phyloP scores from a whole-genome alignment of 2,888 invertebrate genomes.

The Rhodophaea formosa region DNA sequence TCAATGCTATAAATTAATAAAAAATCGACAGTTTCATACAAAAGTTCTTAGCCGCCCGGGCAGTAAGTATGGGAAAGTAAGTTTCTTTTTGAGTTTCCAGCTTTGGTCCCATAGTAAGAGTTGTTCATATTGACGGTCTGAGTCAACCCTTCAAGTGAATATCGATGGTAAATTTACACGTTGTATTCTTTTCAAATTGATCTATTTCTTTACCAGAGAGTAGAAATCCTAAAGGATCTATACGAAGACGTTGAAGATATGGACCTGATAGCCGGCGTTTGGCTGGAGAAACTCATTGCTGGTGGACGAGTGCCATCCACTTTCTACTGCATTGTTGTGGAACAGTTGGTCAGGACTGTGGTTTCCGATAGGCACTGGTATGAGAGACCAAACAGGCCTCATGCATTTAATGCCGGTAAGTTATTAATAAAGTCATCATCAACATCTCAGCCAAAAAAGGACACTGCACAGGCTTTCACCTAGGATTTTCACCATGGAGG shows the following conservation, averaged over 20 bases:
- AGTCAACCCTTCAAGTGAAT: too few species aligned
- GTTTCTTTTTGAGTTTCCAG: too few species aligned
- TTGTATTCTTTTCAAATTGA: neutral
- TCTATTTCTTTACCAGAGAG: conserved; percentile 29
- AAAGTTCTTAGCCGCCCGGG: too few species aligned
- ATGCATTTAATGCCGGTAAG: conserved; percentile 39
- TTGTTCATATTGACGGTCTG: too few species aligned
- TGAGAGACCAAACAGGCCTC: conserved; percentile 35
- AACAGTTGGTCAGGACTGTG: conserved; percentile 88
- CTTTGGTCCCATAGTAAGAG: too few species aligned
- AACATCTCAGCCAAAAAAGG: too few species aligned
- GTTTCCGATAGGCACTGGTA: conserved; percentile 91
- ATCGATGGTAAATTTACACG: neutral
- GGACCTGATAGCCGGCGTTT: conserved; percentile 92
- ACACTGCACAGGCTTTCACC: too few species aligned
- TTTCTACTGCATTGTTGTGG: conserved; percentile 91
- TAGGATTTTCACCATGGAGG: too few species aligned
- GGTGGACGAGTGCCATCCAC: conserved; percentile 92
- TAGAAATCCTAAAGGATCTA: conserved; percentile 32
- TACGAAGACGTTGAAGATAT: conserved; percentile 86
- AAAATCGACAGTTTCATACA: too few species aligned
- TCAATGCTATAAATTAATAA: too few species aligned
- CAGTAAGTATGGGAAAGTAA: too few species aligned
- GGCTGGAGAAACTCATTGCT: conserved; percentile 88
- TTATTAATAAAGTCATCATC: neutral